Percentiles rank a stretch among this genome's conserved stretches.
Evolutionary conservation across 2,113 vertebrate species (phyloP).

Genomic region (Bubo bubo): DNA sequence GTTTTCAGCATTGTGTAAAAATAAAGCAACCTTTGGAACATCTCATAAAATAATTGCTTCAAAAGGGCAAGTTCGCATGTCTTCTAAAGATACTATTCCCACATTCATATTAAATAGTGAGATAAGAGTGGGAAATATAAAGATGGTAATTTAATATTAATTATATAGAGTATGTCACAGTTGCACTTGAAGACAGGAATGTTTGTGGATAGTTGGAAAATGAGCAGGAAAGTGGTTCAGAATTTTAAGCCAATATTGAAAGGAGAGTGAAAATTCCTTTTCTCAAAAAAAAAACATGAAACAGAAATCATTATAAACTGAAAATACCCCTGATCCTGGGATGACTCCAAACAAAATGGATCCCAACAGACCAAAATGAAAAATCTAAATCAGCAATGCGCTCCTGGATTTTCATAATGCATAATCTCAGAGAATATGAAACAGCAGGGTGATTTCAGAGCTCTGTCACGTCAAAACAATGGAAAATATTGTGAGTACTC

Average conservation of each 20-base stretch:
- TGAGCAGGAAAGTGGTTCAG: background rate
- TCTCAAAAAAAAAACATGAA: background rate
- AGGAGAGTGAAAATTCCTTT: background rate
- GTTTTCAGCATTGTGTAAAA: background rate
- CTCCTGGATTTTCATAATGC: background rate
- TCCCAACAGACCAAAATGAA: background rate
- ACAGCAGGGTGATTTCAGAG: background rate
- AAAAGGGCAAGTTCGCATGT: background rate
- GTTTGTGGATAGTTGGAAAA: background rate
- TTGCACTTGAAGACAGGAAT: background rate
- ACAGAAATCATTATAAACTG: background rate
- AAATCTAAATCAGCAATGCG: background rate
- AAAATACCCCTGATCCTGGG: background rate
- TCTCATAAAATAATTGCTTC: background rate
- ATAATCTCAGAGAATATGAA: background rate
- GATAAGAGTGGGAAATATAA: background rate
- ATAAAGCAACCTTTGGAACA: background rate
- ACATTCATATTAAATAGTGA: background rate
- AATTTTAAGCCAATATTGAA: background rate
- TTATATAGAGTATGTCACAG: background rate
- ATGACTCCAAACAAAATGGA: background rate
- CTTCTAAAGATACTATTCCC: background rate
- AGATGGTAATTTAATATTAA: background rate
- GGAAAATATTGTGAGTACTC: conserved; percentile 10
- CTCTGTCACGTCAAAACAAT: conserved; percentile 10